Evolutionary conservation across 2,113 vertebrate genomes (phyloP), one percentile per base, ranked within the genome.

Genomic region (Oncorhynchus gorbuscha): DNA sequence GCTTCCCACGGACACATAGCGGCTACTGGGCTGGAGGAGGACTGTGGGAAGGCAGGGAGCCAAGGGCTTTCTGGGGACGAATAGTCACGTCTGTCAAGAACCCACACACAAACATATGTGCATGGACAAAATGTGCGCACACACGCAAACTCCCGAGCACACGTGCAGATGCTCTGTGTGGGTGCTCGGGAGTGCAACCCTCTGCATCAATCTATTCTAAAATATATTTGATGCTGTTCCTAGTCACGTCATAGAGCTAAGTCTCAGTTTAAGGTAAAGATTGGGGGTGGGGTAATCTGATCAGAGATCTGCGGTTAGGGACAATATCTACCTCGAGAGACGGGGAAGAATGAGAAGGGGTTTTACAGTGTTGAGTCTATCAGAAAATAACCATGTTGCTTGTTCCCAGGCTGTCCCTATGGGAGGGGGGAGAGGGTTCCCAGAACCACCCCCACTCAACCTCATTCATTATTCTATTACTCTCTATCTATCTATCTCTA

Each of bases 331-430:
- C 24, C n/a, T 12, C 61, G 76, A 69, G 70, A 75, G 51, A 32
- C 26, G 61, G 71, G 28, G 61, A 69, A 30, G 22, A 7, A 74
- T 12, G 67, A 81, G 69, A 8, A 67, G 55, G 74, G 79, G 24
- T 48, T 69, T n/a, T 76, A 30, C 22, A 72, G 22, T 55, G 22
- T 20, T 24, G 66, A 35, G 28, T 69, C 14, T 9, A 76, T 79
- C 74, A 77, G 68, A 78, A 83, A 81, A 70, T 22, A 79, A 77
- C 49, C 49, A 14, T 45, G 61, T 75, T 1, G n/a, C 82, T 82
- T n/a, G 83, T 83, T 87, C 81, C 80, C 84, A 88, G 76, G 80
- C 79, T 75, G 48, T 76, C 59, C 35, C n/a, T 48, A 79, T 49
- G 51, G 71, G 49, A 75, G 70, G 61, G 51, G 26, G 5, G 22